Evolutionary conservation across 2,113 vertebrate species (phyloP).

Genomic region (Alosa alosa): DNA sequence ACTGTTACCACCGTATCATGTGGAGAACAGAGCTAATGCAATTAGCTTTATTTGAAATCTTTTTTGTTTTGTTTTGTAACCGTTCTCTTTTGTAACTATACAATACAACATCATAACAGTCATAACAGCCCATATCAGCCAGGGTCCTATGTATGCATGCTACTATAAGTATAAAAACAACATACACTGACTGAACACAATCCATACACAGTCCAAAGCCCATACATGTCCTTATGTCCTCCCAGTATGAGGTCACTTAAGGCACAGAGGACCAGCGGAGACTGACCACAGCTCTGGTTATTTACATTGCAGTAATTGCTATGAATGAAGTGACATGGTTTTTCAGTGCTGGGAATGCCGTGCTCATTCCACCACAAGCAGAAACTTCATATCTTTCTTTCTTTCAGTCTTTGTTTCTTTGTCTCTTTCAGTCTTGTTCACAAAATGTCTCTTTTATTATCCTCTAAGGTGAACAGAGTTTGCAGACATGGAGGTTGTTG

Average conservation of each 20-base stretch:
- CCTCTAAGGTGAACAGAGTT: not conserved
- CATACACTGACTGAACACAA: not conserved
- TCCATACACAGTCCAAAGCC: not conserved
- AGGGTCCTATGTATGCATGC: too few species aligned
- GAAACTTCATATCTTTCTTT: conserved; percentile 4
- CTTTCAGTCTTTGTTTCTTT: not conserved
- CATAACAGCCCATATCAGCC: too few species aligned
- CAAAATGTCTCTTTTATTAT: not conserved
- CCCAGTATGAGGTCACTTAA: not conserved
- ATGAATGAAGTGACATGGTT: not conserved
- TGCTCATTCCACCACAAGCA: not conserved
- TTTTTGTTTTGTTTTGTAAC: not conserved
- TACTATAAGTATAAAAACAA: too few species aligned
- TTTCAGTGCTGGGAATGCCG: not conserved
- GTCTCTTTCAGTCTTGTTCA: not conserved
- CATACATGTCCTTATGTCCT: not conserved
- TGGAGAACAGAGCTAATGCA: not conserved
- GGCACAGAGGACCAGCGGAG: not conserved
- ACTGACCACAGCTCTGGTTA: not conserved
- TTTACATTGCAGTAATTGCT: conserved; percentile 6
- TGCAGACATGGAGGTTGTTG: not conserved
- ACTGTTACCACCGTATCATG: not conserved
- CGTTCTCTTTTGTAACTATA: not conserved
- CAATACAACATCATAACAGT: too few species aligned
- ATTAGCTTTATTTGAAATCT: not conserved